Evolutionary conservation across 2,888 invertebrate genomes (phyloP), one percentile per base, ranked within the genome.

Genomic region (Acrobasis consociella): DNA sequence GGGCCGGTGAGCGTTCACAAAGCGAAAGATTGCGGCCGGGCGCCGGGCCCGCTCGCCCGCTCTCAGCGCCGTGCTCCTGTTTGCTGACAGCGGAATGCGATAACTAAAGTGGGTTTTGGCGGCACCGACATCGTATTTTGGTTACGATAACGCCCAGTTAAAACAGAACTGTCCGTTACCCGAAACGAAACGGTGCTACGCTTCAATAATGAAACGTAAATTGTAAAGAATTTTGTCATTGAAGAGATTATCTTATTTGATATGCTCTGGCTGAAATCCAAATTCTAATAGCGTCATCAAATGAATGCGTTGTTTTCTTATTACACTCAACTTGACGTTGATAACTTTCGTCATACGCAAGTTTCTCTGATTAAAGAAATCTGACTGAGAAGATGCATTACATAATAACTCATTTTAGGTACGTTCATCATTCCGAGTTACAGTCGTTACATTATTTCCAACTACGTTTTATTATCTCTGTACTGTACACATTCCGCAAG

Each of bases 71-170:
- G 76, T 81, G 85, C 86, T 89, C 87, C 88, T 87, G 88, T 88
- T 87, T 84, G 78, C 80, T 82, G 85, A 84, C 86, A 85, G 78
- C 77, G 86, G 88, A 83, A 87, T 88, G 88, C 85, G 86, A 89
- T 87, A 85, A 82, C 86, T 85, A 85, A 81, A 88, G 83, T 89
- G 81, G 86, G 86, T 84, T 88, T 86, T 81, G 81, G 81, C 82
- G 78, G 76, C 76, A 73, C 74, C 73, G 77, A 73, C 75, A 73
- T 78, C 77, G 80, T 82, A 82, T 82, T 86, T 86, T 78, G 77
- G 80, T 78, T 78, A 74, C 77, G 81, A 85, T 85, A 85, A 84
- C 76, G 73, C 75, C 68, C 74, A 71, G 75, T 79, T 78, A 77
- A 56, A 78, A 79, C 72, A 76, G 65, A 78, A 78, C 72, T 75